phyloP scores from a whole-genome alignment of 2,888 invertebrate species.

The Drosophila suboccidentalis region DNA sequence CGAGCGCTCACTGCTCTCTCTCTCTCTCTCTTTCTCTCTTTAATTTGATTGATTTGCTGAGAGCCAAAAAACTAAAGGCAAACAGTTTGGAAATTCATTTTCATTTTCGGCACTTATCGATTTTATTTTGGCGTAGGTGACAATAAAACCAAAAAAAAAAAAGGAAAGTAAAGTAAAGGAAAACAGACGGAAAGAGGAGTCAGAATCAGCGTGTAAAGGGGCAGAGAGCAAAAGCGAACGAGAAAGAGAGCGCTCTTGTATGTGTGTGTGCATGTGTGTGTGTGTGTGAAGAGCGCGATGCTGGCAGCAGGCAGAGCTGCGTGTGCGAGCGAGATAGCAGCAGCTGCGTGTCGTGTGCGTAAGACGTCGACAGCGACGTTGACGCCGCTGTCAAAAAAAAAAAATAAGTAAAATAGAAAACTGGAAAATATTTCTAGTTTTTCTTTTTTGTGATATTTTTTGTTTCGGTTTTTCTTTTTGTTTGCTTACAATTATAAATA shows the following conservation, averaged over 20 bases:
- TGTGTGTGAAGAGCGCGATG: conserved; percentile 19
- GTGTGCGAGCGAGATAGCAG: conserved; percentile 57
- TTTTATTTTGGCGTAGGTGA: conserved; percentile 67
- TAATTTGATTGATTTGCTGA: conserved; percentile 53
- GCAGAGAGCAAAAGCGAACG: neutral
- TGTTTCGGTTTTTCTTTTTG: neutral
- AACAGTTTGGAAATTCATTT: conserved; percentile 16
- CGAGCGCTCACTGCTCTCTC: neutral
- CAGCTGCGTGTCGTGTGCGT: conserved; percentile 55
- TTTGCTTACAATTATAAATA: conserved; percentile 47
- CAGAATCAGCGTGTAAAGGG: neutral
- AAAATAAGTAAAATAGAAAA: conserved; percentile 35
- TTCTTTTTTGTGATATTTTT: neutral
- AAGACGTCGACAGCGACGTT: conserved; percentile 40
- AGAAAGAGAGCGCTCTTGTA: neutral
- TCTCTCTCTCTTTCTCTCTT: conserved; percentile 15
- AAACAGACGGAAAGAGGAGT: neutral
- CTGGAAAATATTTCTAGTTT: conserved; percentile 29
- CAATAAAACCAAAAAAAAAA: conserved; percentile 29
- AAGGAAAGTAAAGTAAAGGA: neutral
- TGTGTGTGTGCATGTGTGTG: conserved; percentile 2
- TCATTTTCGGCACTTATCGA: conserved; percentile 35
- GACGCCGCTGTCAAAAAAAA: conserved; percentile 27
- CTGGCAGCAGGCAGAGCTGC: conserved; percentile 15
- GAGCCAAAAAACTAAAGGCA: neutral